phyloP scores from a whole-genome alignment of 2,797 vertebrate genomes.

The Sparidentex hasta region DNA sequence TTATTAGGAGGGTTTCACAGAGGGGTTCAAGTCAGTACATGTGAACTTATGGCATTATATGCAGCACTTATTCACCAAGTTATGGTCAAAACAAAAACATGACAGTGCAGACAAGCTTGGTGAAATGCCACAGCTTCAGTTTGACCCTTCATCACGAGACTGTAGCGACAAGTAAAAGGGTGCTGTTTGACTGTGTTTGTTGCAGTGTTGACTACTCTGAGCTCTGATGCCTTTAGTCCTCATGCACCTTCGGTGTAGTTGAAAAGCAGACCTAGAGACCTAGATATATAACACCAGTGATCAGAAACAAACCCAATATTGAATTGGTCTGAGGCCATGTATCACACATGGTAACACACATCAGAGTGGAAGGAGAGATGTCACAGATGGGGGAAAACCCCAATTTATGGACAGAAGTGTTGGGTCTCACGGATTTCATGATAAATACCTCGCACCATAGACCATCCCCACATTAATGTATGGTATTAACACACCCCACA shows the following conservation, averaged over 20 bases:
- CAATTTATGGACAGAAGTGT: not conserved
- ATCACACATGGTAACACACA: not conserved
- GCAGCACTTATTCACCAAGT: constrained; percentile 24
- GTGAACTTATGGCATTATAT: constrained; percentile 21
- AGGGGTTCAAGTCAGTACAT: constrained; percentile 20
- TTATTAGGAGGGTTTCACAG: constrained; percentile 44
- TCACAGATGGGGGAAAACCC: not conserved
- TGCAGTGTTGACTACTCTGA: not conserved
- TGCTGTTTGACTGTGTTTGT: not conserved
- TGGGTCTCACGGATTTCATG: not conserved
- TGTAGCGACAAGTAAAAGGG: not conserved
- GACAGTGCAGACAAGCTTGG: not conserved
- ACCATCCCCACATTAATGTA: not conserved
- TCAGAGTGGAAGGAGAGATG: constrained; percentile 12
- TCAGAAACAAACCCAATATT: constrained; percentile 1
- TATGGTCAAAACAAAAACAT: constrained; percentile 9
- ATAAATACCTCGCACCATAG: constrained; percentile 1
- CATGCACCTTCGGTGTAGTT: constrained; percentile 33
- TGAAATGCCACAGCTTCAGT: constrained; percentile 18
- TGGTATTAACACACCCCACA: not conserved
- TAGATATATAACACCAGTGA: not conserved
- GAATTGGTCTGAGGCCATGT: not conserved
- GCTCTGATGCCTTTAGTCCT: constrained; percentile 9
- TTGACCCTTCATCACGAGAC: not conserved
- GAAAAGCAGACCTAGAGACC: constrained; percentile 5